Conservation (phyloP, 2,113 vertebrate genomes). For the Chaetura pelagica region DNA sequence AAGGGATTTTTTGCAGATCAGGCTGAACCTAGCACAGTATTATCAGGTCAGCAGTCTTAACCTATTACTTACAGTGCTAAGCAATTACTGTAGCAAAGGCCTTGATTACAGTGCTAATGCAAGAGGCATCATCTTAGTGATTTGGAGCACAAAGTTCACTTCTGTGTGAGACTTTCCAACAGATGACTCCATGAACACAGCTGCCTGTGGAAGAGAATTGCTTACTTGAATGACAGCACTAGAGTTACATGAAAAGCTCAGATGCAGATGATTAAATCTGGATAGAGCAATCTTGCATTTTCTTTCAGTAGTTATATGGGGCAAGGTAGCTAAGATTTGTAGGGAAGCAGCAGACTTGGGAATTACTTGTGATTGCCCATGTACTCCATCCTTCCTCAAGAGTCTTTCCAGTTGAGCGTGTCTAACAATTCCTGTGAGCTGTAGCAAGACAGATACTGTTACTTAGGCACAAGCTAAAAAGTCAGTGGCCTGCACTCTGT, state of each 20-base stretch:
- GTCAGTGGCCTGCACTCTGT: rapidly evolving
- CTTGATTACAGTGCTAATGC: slow-evolving; percentile 4
- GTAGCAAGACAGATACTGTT: not conserved
- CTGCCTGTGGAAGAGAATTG: not conserved
- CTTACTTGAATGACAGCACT: not conserved
- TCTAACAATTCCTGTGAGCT: not conserved
- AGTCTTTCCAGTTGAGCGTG: not conserved
- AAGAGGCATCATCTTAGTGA: not conserved
- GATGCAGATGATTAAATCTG: not conserved
- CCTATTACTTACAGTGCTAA: slow-evolving; percentile 1
- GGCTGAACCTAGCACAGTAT: not conserved
- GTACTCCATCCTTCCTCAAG: not conserved
- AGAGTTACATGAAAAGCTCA: not conserved
- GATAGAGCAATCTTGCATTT: not conserved
- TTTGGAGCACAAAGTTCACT: not conserved
- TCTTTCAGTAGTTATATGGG: not conserved
- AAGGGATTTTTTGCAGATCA: slow-evolving; percentile 8
- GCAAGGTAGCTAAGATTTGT: not conserved
- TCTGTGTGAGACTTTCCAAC: not conserved
- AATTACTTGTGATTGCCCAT: not conserved
- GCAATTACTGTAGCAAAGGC: not conserved
- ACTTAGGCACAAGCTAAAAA: not conserved
- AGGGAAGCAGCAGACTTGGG: not conserved
- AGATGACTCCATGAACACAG: not conserved
- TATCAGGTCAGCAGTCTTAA: slow-evolving; percentile 35